Percentiles rank a stretch among this genome's conserved stretches.
Evolutionary conservation across 2,113 vertebrate species (phyloP).

Genomic region (Diadophis punctatus): DNA sequence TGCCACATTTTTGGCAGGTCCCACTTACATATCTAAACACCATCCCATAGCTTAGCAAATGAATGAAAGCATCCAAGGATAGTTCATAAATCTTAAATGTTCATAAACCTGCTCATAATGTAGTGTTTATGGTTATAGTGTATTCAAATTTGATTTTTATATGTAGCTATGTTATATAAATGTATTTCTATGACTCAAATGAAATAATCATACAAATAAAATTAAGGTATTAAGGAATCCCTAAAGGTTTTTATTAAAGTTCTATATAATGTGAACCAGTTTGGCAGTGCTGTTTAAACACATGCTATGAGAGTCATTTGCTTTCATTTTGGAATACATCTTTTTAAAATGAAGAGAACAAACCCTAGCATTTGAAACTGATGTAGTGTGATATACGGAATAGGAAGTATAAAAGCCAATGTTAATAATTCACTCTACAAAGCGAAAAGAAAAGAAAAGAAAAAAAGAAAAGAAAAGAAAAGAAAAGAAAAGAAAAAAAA

Average conservation of each 20-base stretch:
- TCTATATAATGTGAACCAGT: conserved; percentile 7
- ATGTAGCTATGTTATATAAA: neutral
- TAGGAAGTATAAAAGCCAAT: conserved; percentile 26
- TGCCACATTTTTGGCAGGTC: neutral
- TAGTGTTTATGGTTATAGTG: neutral
- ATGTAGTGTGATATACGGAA: conserved; percentile 9
- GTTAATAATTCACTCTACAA: conserved; percentile 13
- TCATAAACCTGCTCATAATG: neutral
- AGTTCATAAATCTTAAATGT: neutral
- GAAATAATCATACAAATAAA: neutral
- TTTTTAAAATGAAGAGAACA: conserved; percentile 7
- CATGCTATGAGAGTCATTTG: conserved; percentile 28
- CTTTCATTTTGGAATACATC: conserved; percentile 39
- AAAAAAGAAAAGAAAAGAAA: no score
- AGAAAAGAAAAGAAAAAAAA: no score
- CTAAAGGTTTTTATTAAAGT: neutral
- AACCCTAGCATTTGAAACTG: conserved; percentile 19
- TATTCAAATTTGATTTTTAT: neutral
- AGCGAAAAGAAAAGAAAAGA: neutral
- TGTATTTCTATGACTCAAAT: conserved; percentile 14
- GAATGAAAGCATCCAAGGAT: neutral
- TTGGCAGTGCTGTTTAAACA: conserved; percentile 22
- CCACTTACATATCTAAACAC: neutral
- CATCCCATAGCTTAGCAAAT: neutral
- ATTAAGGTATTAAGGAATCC: neutral